Conservation (phyloP, 1,140 invertebrate genomes). For the Bombus breviceps region DNA sequence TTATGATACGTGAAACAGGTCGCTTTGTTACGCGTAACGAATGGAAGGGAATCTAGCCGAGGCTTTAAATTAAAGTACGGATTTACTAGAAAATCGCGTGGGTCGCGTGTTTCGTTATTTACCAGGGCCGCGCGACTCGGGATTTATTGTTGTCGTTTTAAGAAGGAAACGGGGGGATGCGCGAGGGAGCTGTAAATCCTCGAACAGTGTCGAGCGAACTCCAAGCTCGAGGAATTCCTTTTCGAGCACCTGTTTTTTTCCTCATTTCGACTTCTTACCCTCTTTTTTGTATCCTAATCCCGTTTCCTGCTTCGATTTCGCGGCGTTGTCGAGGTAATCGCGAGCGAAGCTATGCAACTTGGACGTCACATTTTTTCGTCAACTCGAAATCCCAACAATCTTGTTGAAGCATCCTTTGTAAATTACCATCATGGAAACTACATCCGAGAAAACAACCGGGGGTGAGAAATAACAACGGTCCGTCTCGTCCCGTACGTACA, state of each 20-base stretch:
- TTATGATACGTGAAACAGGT: background rate
- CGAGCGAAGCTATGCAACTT: background rate
- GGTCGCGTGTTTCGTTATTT: conserved; percentile 28
- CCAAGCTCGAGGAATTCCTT: conserved; percentile 12
- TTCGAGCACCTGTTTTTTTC: background rate
- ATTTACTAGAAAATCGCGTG: conserved; percentile 23
- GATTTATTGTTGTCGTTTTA: conserved; percentile 46
- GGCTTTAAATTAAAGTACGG: conserved; percentile 18
- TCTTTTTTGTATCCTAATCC: background rate
- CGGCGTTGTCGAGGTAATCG: conserved; percentile 25
- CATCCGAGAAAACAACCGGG: too few relatives aligned
- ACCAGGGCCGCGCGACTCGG: background rate
- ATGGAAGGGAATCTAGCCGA: background rate
- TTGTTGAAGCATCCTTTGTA: background rate
- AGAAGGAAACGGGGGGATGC: conserved; percentile 1
- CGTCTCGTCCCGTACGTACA: background rate
- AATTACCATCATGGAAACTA: background rate
- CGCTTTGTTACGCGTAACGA: conserved; percentile 11
- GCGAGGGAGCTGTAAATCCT: conserved; percentile 31
- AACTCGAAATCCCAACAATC: too few relatives aligned
- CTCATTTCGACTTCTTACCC: background rate
- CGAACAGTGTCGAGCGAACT: background rate
- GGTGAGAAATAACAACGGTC: too few relatives aligned
- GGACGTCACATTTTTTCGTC: background rate
- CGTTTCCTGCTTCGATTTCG: background rate